Evolutionary conservation across 2,888 invertebrate species (phyloP), one percentile per base, ranked within the genome.

Genomic region (Hetaerina titia): DNA sequence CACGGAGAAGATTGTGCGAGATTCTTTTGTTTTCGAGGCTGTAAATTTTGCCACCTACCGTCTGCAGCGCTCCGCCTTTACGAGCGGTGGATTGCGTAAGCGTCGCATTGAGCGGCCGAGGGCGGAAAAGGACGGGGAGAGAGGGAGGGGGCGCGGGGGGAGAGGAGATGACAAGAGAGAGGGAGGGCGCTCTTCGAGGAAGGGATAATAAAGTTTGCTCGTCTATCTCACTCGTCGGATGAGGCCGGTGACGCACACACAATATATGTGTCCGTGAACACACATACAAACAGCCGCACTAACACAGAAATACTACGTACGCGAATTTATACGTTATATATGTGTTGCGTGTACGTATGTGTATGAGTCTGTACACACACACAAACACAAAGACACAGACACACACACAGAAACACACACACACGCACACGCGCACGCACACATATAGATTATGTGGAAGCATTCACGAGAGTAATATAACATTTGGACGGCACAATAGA

Each of bases 61-160:
- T n/a, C 69, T 69, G 69, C 69, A 69, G 69, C 69, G 69, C 69
- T 11, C 69, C 69, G 69, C 69, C 69, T 69, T 69, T 69, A 69
- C 69, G 69, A 69, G 69, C 69, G 69, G 69, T 11, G 69, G 69
- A 69, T 69, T 69, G n/a, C 69, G 69, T n/a, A 69, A 69, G 69
- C 69, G 69, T 69, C 69, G 69, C 69, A 69, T 69, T 69, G 69
- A 69, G 69, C 69, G 69, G 69, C 69, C 8, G 8, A 22, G 11
- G n/a, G 69, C n/a, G 6, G n/a, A 2, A 11, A 22, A 4, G n/a
- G 69, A n/a, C 0, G 5, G n/a, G 1, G n/a, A n/a, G 69, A 22
- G 22, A 69, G 8, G n/a, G n/a, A 5, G 6, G n/a, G 69, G n/a
- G 69, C 0, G 69, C 8, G 0, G n/a, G n/a, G 69, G n/a, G 11